Evolutionary conservation across 2,113 vertebrate genomes (phyloP), one percentile per base, ranked within the genome.

Genomic region (Willisornis vidua): DNA sequence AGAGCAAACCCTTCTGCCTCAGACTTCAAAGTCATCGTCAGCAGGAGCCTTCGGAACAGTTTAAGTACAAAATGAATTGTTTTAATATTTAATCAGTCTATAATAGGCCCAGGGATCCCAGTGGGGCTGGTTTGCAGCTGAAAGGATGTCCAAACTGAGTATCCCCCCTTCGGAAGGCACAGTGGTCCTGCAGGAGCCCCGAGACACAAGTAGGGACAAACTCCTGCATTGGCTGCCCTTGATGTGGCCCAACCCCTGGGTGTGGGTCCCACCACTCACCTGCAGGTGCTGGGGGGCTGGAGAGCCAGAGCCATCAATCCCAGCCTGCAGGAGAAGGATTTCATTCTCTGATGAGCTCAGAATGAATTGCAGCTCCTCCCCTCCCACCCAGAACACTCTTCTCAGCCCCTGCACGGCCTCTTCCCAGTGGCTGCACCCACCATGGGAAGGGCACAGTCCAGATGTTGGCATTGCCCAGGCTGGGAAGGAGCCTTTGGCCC

Each of bases 61-160:
- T 98, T 97, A 98, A 97, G 96, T 96, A 97, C 96, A 96, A 97
- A 97, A 98, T 97, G 96, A 98, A 98, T 97, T 97, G 97, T 96
- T 98, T 98, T 97, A 98, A 98, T 98, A 98, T 98, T 98, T 98
- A 96, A 98, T 97, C 96, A 96, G 93, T 28, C 96, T 91, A 96
- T 96, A 97, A 97, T 96, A 96, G 96, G 93, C 93, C 72, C 18
- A 1, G 79, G 45, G 90, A 96, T 96, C 96, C 97, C 97, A 92
- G 82, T 25, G 95, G 97, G 89, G 88, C 52, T 1, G 4, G 61
- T 71, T 95, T 59, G 89, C 87, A 90, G 91, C 87, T 83, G 82
- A 67, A 95, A 96, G 84, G 89, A 91, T 94, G 89, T 91, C 93
- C 95, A 92, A 87, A 77, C 90, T 24, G 22, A 84, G 63, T 3